Evolutionary conservation across 2,888 invertebrate species (phyloP).

Genomic region (Lasioglossum villosulum): DNA sequence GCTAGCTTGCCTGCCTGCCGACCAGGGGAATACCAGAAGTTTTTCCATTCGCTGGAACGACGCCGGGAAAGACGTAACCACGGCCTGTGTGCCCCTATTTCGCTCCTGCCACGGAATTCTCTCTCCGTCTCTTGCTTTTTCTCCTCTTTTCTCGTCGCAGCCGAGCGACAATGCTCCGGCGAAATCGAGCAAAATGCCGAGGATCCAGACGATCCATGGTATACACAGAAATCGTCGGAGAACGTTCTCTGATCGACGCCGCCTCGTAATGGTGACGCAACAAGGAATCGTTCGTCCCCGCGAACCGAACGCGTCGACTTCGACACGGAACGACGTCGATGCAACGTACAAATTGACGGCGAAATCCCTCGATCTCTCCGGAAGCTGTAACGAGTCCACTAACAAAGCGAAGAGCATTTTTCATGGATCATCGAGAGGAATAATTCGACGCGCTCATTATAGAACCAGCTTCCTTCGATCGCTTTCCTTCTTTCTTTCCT

Average conservation of each 20-base stretch:
- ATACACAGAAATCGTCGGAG: not conserved
- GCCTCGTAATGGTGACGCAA: not conserved
- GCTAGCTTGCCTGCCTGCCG: conserved; percentile 35
- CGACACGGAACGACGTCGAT: not conserved
- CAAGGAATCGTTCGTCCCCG: not conserved
- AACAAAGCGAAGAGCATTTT: conserved; percentile 5
- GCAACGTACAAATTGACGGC: conserved; percentile 16
- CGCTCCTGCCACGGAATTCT: conserved; percentile 25
- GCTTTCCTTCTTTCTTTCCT: not conserved
- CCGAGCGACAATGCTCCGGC: conserved; percentile 17
- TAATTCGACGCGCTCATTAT: not conserved
- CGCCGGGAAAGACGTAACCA: conserved; percentile 40
- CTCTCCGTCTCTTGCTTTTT: not conserved
- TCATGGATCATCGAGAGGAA: conserved; percentile 1
- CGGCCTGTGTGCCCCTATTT: conserved; percentile 31
- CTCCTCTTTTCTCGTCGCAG: not conserved
- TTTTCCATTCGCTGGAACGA: conserved; percentile 74
- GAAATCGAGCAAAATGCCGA: conserved; percentile 10
- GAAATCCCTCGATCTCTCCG: not conserved
- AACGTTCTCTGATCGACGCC: not conserved
- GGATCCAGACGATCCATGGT: conserved; percentile 5
- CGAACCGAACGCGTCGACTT: not conserved
- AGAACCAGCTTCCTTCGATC: not conserved
- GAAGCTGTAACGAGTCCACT: not conserved
- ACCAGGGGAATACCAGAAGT: conserved; percentile 72